Evolutionary conservation across 2,113 vertebrate species (phyloP).

Genomic region (Lepisosteus oculatus): DNA sequence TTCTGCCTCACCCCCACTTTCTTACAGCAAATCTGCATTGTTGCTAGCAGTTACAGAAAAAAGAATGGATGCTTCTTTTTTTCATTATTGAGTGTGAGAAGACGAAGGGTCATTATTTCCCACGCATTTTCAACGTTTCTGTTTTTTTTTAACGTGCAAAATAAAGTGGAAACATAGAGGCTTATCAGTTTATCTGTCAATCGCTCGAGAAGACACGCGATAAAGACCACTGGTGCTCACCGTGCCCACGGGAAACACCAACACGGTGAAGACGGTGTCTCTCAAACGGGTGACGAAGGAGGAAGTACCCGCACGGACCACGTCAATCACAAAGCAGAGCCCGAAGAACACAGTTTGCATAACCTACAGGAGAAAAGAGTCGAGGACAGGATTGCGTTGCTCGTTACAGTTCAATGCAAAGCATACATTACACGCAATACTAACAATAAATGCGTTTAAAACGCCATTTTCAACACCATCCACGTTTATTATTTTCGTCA

Average conservation of each 20-base stretch:
- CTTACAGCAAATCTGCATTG: too few relatives aligned
- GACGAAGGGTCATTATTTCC: neutral
- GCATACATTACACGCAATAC: too few relatives aligned
- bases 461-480: too few relatives aligned
- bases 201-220: neutral
- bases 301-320: conserved; percentile 9
- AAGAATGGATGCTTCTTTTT: neutral
- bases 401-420: too few relatives aligned
- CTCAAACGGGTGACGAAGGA: conserved; percentile 15
- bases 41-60: neutral
- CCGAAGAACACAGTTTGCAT: conserved; percentile 42
- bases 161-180: too few relatives aligned
- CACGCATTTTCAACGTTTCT: neutral
- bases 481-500: too few relatives aligned
- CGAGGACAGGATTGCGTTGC: neutral
- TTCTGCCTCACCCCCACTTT: too few relatives aligned
- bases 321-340: conserved; percentile 27
- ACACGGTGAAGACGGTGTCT: conserved; percentile 32
- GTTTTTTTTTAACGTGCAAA: too few relatives aligned
- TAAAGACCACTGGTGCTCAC: conserved; percentile 25
- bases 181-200: too few relatives aligned
- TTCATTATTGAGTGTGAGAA: neutral
- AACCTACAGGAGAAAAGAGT: conserved; percentile 21
- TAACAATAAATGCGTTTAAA: too few relatives aligned
- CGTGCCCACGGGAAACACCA: conserved; percentile 41